Conservation (phyloP, 2,888 invertebrate genomes). For the Ormyrus thymus region DNA sequence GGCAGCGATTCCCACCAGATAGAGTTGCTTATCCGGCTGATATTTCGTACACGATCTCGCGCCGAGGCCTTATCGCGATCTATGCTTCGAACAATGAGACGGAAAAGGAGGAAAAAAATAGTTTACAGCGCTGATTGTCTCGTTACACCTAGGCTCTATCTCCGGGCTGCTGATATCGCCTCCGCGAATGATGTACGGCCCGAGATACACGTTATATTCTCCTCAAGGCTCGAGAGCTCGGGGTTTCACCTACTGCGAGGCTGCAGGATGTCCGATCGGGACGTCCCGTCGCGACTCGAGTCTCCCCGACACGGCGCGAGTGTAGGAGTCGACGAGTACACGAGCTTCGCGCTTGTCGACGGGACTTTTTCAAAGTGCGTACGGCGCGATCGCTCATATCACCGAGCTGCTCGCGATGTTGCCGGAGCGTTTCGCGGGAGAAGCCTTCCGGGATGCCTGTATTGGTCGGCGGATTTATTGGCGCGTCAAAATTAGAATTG, state of each 20-base stretch:
- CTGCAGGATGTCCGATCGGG: not conserved
- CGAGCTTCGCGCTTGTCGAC: conserved; percentile 9
- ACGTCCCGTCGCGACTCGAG: conserved; percentile 35
- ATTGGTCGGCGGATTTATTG: no score
- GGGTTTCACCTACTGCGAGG: conserved; percentile 39
- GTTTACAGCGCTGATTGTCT: conserved; percentile 26
- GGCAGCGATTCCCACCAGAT: conserved; percentile 24
- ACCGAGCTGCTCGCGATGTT: no score
- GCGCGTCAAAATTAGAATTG: no score
- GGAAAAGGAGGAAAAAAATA: not conserved
- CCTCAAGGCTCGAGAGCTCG: not conserved
- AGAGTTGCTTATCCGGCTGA: conserved; percentile 46
- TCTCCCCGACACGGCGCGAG: not conserved
- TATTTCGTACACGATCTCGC: conserved; percentile 37
- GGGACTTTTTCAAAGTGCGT: not conserved
- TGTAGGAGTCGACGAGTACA: not conserved
- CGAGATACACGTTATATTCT: conserved; percentile 1
- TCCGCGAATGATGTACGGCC: conserved; percentile 24
- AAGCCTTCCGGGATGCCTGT: no score
- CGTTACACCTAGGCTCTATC: conserved; percentile 18
- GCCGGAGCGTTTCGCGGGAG: no score
- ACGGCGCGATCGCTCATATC: no score
- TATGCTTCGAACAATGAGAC: conserved; percentile 33
- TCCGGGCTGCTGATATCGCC: conserved; percentile 15
- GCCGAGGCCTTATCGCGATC: conserved; percentile 46